Evolutionary conservation across 1,140 invertebrate species (phyloP), one percentile per base, ranked within the genome.

Genomic region (Nasonia vitripennis): DNA sequence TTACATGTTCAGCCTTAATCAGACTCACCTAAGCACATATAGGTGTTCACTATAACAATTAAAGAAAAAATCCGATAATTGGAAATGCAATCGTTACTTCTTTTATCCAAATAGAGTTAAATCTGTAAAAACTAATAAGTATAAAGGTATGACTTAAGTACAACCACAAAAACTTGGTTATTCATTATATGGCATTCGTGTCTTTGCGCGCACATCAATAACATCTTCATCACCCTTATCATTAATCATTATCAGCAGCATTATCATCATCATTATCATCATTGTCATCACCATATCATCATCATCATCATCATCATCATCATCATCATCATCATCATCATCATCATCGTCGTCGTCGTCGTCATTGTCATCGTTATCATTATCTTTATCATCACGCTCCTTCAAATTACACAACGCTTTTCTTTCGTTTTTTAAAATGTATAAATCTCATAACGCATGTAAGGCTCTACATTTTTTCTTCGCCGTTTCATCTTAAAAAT

Each of bases 121-220:
- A 67, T 89, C 73, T 86, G n/a, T 89, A 91, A 87, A 90, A 88
- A 86, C 88, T 91, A 91, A 90, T 86, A 82, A 90, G 86, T 90
- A 90, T 89, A 90, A 91, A 90, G 88, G 84, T 93, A 93, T 93
- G 92, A 93, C 92, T 93, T 93, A 93, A 93, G 91, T 93, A 93
- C 91, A 92, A 93, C 92, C 92, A 93, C 90, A 91, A 91, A 88
- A 92, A 90, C 89, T 93, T 93, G 91, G 91, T 93, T 92, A 93
- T 93, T 92, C 86, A 92, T 93, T 93, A 93, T 93, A 93, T 93
- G 92, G 92, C 92, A 93, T 93, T 93, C 90, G 87, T 91, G 89
- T 91, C 89, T 90, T 92, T 90, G 89, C 89, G 88, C 89, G 90
- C 87, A 83, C 83, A 86, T 83, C 68, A 78, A 86, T 85, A 67